Base-by-base conservation (phyloP, 2,888 invertebrate genomes). In the Drosophila merina region DNA sequence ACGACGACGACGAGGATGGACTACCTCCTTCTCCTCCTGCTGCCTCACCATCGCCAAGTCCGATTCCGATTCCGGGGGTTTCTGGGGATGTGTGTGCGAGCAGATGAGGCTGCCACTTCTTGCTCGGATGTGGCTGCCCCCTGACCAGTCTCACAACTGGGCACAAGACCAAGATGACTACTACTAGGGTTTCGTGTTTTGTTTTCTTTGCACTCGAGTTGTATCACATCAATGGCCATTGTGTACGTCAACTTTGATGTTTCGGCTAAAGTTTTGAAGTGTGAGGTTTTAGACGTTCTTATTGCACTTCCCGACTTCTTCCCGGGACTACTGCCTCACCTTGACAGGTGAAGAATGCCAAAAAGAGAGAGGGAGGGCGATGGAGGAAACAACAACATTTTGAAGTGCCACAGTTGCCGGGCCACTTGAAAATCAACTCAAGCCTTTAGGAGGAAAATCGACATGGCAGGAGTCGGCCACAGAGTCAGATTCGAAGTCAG, bases 191-290 rank as follows among this genome's bases (percentile, higher is more conserved):
- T 81, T 77, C 75, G 81, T 86, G 86, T 86, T 86, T 84, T 89
- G 77, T 82, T 88, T 87, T 88, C 84, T 73, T 77, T 83, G 76
- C 89, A 83, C 87, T 88, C 75, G 77, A 87, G 69, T 87, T 88
- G 85, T 86, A 78, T 87, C 86, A 79, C 79, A 83, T 88, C 81
- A 83, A 85, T 82, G 88, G 86, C 88, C 88, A 86, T 88, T 88
- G 87, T 87, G 79, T 75, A 82, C 79, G 83, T 89, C 82, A 84
- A 83, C 89, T 88, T 88, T 88, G 89, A 89, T 88, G 88, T 88
- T 88, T 78, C 79, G 87, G 82, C 77, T 77, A 83, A 75, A 78
- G 80, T 76, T 83, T 77, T 81, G 81, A 89, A 89, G 88, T 88
- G 89, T 87, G 88, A 89, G 85, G 75, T 79, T 83, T 86, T 82